Evolutionary conservation across 2,113 vertebrate genomes (phyloP).

Genomic region (Charina bottae): DNA sequence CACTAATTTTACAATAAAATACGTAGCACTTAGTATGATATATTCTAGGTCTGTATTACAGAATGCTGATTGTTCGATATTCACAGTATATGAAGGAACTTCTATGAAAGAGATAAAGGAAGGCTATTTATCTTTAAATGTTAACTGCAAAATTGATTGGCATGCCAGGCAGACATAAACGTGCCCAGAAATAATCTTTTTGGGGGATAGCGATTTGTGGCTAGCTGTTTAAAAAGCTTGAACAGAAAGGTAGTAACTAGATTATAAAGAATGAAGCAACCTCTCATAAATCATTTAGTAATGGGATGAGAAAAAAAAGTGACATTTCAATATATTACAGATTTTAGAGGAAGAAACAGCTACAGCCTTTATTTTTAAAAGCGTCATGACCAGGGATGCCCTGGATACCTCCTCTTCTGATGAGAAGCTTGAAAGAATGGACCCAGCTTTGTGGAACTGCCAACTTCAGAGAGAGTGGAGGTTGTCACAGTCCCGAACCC

Average conservation of each 20-base stretch:
- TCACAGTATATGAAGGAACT: background rate
- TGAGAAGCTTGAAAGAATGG: background rate
- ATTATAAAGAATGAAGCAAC: background rate
- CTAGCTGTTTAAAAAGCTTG: no score
- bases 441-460: background rate
- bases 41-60: background rate
- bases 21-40: conserved; percentile 18
- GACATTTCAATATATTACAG: background rate
- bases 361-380: background rate
- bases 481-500: background rate
- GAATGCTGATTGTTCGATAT: background rate
- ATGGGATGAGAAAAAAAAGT: background rate
- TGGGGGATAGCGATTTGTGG: no score
- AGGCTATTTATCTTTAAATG: no score
- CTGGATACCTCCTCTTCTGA: background rate
- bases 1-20: no score
- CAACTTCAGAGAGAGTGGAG: background rate
- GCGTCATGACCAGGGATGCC: background rate
- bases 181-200: no score
- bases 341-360: background rate
- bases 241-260: background rate
- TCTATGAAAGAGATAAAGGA: background rate
- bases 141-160: no score
- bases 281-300: background rate
- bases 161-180: no score